Base-by-base conservation (phyloP, 2,797 vertebrate species). In the Acrossocheilus wenchowensis region DNA sequence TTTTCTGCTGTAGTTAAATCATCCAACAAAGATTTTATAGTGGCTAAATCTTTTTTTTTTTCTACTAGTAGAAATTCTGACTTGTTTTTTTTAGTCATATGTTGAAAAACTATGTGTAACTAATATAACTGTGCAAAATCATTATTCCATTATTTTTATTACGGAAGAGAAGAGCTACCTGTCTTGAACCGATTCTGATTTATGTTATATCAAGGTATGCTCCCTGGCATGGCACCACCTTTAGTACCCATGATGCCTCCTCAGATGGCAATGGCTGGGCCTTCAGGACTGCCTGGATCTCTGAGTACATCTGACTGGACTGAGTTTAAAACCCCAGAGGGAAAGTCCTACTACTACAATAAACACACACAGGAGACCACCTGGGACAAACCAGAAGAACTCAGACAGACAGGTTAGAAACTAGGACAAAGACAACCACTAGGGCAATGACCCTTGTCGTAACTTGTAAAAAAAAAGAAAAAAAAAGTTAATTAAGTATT, bases 221-320 rank as follows among this genome's bases (percentile, higher is more conserved):
- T 99, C 90, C 97, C 97, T 66, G 97, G 97, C 90, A 98, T 99
- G 97, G 98, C 97, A 2, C 98, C 98, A 39, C 97, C 98, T 91
- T 95, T 99, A 26, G 97, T 99, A 83, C 98, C 98, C 84, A 99
- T 99, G 98, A 98, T 99, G 94, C 98, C 98, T 75, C 98, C 97
- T 6, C 98, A 98, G 93, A 96, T 99, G 91, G 95, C 98, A 9
- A 96, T 99, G 87, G 96, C 97, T 36, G 97, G 96, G 2, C 97
- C 97, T 0, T 96, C 96, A 23, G 92, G 97, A 5, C 92, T 99
- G 91, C 95, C 96, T 3, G 97, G 96, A 87, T 94, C 96, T 8
- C 92, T 97, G 34, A 95, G 97, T 0, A 94, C 98, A 73, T 97
- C 97, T 0, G 98, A 99, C 91, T 99, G 98, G 98, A 95, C 97